These are phyloP conservation scores for Prochilodus magdalenae DNA, from an alignment of 2,113 vertebrate genomes.

Conservation along the genomic window DNA sequence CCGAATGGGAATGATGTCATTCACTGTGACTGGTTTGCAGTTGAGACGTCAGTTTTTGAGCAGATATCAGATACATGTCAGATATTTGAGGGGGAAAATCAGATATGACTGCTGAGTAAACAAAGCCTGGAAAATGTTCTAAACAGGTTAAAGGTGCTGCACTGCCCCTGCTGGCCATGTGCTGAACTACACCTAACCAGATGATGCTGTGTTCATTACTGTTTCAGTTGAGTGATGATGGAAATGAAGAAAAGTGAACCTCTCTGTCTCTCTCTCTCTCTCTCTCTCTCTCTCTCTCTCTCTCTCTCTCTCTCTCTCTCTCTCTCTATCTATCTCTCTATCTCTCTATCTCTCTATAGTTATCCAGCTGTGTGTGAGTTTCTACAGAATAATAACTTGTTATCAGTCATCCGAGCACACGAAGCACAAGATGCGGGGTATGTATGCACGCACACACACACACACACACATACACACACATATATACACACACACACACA, in stretches of 20 bases:
- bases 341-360: constrained; percentile 72
- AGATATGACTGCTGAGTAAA: neutral
- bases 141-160: neutral
- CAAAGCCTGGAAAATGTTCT: neutral
- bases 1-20: neutral
- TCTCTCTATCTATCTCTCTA: constrained; percentile 18
- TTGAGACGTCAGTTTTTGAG: neutral
- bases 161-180: constrained; percentile 32
- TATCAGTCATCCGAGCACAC: constrained; percentile 98
- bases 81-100: neutral
- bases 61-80: neutral
- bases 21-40: neutral
- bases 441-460: constrained; percentile 59
- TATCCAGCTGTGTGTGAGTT: constrained; percentile 99
- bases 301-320: neutral
- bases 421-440: constrained; percentile 99
- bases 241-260: constrained; percentile 11
- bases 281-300: constrained; percentile 32
- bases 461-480: constrained; percentile 46
- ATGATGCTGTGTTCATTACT: constrained; percentile 6
- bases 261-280: constrained; percentile 12
- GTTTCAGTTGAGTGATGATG: constrained; percentile 37
- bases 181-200: constrained; percentile 19
- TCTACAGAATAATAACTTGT: constrained; percentile 99
- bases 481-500: constrained; percentile 59